Evolutionary conservation across 2,888 invertebrate genomes (phyloP).

Genomic region (Temnothorax unifasciatus): DNA sequence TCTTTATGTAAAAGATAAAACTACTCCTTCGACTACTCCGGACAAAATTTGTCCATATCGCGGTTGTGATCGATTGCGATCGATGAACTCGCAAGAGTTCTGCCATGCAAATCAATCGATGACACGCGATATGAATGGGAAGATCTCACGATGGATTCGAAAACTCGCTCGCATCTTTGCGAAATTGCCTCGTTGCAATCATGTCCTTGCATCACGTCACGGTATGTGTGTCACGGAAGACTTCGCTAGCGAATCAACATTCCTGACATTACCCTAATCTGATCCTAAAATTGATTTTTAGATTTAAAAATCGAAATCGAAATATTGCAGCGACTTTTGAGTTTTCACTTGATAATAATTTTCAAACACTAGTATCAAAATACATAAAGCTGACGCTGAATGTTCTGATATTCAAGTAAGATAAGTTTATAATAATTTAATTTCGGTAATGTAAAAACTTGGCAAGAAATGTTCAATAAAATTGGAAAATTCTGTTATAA

Average conservation of each 20-base stretch:
- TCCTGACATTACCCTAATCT: not conserved
- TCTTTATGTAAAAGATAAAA: not conserved
- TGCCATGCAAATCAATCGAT: not conserved
- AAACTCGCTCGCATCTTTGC: slow-evolving; percentile 67
- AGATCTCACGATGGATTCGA: slow-evolving; percentile 51
- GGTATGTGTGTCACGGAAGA: slow-evolving; percentile 72
- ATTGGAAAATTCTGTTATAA: not conserved
- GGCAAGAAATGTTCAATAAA: not conserved
- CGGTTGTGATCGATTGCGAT: slow-evolving; percentile 23
- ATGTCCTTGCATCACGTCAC: slow-evolving; percentile 63
- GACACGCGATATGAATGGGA: slow-evolving; percentile 6
- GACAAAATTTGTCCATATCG: not conserved
- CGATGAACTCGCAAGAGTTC: not conserved
- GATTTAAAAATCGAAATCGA: not conserved
- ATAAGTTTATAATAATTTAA: not conserved
- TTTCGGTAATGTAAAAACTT: not conserved
- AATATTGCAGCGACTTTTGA: not conserved
- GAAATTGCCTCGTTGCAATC: slow-evolving; percentile 70
- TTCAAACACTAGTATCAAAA: not conserved
- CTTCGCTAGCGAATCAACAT: slow-evolving; percentile 51
- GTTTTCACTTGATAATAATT: not conserved
- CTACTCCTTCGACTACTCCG: not conserved
- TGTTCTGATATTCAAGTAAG: not conserved
- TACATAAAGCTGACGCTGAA: not conserved
- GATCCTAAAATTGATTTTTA: not conserved